Conservation (phyloP, 2,797 vertebrate genomes). For the Helarctos malayanus region DNA sequence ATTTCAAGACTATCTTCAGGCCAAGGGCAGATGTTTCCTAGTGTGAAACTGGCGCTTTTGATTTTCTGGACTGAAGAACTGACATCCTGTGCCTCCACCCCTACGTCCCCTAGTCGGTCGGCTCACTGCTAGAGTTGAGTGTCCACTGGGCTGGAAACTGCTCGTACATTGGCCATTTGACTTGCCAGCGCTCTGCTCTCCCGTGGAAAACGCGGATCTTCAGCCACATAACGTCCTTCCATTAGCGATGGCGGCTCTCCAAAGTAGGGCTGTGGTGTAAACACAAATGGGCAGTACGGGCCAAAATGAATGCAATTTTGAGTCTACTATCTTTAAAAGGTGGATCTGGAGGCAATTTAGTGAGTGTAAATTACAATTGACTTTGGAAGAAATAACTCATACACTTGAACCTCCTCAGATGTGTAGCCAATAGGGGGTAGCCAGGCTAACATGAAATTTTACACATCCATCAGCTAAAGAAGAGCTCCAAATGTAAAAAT, state of each 20-base stretch:
- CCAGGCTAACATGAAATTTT: slow-evolving; percentile 84
- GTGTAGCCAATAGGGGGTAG: slow-evolving; percentile 86
- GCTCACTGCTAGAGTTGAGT: slow-evolving; percentile 56
- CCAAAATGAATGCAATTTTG: slow-evolving; percentile 85
- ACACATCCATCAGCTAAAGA: slow-evolving; percentile 85
- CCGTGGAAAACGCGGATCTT: slow-evolving; percentile 82
- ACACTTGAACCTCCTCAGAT: slow-evolving; percentile 85
- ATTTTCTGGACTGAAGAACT: slow-evolving; percentile 67
- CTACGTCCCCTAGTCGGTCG: neutral
- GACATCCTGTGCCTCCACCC: neutral
- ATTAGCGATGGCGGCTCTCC: slow-evolving; percentile 85
- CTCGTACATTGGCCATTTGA: slow-evolving; percentile 80
- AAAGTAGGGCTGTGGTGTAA: slow-evolving; percentile 81
- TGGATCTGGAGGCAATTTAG: slow-evolving; percentile 87
- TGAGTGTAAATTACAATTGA: slow-evolving; percentile 89
- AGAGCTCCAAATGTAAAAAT: slow-evolving; percentile 88
- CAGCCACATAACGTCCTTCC: slow-evolving; percentile 84
- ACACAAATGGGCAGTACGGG: slow-evolving; percentile 83
- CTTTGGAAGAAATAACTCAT: slow-evolving; percentile 89
- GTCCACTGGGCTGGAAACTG: slow-evolving; percentile 74
- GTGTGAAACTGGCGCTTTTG: slow-evolving; percentile 60
- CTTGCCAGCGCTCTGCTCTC: slow-evolving; percentile 81
- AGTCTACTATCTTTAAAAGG: slow-evolving; percentile 86
- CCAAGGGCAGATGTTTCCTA: slow-evolving; percentile 59
- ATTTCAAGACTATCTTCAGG: slow-evolving; percentile 56